A percentile compares a stretch with the other conserved stretches of the same genome.
Evolutionary conservation across 2,888 invertebrate species (phyloP).

Genomic region (Drosophila rubida): DNA sequence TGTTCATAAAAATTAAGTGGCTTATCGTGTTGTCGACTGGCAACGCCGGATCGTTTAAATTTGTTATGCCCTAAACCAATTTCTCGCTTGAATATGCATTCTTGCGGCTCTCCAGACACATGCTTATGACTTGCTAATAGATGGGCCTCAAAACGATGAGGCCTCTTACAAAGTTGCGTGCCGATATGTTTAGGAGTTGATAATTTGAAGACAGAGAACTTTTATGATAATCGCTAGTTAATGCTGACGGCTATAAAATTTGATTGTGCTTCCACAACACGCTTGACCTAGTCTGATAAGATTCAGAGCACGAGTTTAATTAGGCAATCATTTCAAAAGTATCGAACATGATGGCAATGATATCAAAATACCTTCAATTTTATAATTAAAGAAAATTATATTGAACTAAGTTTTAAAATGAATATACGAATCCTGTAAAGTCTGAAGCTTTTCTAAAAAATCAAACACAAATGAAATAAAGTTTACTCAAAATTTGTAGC

Average conservation of each 20-base stretch:
- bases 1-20: conserved; percentile 70
- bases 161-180: conserved; percentile 29
- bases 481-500: neutral
- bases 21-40: conserved; percentile 69
- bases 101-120: conserved; percentile 10
- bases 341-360: neutral
- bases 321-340: neutral
- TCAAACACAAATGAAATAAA: too few relatives aligned
- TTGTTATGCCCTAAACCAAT: conserved; percentile 52
- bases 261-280: neutral
- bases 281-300: conserved; percentile 45
- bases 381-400: too few relatives aligned
- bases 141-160: conserved; percentile 5
- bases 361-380: too few relatives aligned
- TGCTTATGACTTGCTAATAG: conserved; percentile 48
- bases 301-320: neutral
- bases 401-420: too few relatives aligned
- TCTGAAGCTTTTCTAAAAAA: too few relatives aligned
- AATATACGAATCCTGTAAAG: too few relatives aligned
- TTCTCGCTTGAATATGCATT: conserved; percentile 36
- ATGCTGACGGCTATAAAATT: conserved; percentile 27
- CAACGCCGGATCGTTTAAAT: conserved; percentile 55
- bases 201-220: conserved; percentile 13
- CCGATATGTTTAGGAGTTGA: conserved; percentile 21
- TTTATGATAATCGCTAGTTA: conserved; percentile 50